A percentile compares a stretch with the other conserved stretches of the same genome.
Evolutionary conservation across 1,140 invertebrate genomes (phyloP).

Genomic region (Drosophila nigromelanica): DNA sequence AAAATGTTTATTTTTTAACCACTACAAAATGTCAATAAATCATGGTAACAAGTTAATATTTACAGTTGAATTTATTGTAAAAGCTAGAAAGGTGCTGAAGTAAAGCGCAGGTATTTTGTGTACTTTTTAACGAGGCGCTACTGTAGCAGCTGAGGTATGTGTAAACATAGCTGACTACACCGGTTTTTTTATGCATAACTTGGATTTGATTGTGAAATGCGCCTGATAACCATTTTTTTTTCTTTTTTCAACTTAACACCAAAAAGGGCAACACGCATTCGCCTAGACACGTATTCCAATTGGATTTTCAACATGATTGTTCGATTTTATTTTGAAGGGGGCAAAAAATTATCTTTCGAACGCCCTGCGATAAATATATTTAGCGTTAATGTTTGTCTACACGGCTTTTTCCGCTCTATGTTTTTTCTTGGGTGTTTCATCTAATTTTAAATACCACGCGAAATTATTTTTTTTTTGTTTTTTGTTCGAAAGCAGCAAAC

Average conservation of each 20-base stretch:
- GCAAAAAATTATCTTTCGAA: constrained; percentile 9
- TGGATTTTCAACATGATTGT: neutral
- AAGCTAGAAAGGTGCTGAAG: no score
- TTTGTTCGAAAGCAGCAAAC: constrained; percentile 34
- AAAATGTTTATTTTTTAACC: no score
- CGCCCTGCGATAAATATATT: neutral
- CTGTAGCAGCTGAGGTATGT: constrained; percentile 5
- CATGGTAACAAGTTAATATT: neutral
- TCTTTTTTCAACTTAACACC: neutral
- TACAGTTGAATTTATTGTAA: neutral
- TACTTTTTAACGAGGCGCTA: neutral
- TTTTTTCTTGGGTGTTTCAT: constrained; percentile 25
- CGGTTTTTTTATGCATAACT: neutral
- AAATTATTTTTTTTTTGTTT: neutral
- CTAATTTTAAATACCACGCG: constrained; percentile 33
- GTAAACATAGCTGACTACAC: constrained; percentile 1
- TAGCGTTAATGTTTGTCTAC: neutral
- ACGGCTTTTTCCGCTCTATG: neutral
- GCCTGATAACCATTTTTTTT: constrained; percentile 1
- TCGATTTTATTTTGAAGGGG: neutral
- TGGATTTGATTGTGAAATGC: constrained; percentile 16
- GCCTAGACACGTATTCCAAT: neutral
- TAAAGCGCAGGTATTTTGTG: neutral
- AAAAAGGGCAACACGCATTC: neutral
- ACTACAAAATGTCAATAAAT: no score